Evolutionary conservation across 1,140 invertebrate species (phyloP).

Genomic region (Asobara japonica): DNA sequence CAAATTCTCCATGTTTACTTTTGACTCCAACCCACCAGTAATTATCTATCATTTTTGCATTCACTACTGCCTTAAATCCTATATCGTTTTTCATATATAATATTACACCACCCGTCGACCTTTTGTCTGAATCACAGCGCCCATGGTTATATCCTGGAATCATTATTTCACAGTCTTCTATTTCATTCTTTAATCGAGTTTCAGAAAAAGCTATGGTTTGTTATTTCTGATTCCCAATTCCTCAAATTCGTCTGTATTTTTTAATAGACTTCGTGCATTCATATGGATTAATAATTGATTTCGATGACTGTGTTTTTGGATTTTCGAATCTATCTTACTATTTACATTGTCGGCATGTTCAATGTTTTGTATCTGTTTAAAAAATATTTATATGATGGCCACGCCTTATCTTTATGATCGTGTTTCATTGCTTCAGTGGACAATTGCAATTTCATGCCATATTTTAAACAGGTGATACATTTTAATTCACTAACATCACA

Average conservation of each 20-base stretch:
- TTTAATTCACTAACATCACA: slow-evolving; percentile 5
- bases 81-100: slow-evolving; percentile 19
- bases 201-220: slow-evolving; percentile 31
- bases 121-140: slow-evolving; percentile 2
- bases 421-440: background rate
- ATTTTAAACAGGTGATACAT: slow-evolving; percentile 6
- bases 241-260: slow-evolving; percentile 2
- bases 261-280: background rate
- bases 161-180: background rate
- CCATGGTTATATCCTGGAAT: slow-evolving; percentile 6
- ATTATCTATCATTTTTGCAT: slow-evolving; percentile 6
- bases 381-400: background rate
- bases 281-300: background rate
- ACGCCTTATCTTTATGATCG: background rate
- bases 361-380: background rate
- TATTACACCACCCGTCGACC: slow-evolving; percentile 10
- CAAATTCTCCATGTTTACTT: background rate
- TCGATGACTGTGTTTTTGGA: background rate
- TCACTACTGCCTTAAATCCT: background rate
- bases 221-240: slow-evolving; percentile 21
- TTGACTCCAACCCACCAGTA: slow-evolving; percentile 10
- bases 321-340: background rate
- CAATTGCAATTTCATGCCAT: background rate
- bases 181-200: slow-evolving; percentile 27
- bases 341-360: background rate